Conservation (phyloP, 1,140 invertebrate genomes). For the Oryctes rhinoceros region DNA sequence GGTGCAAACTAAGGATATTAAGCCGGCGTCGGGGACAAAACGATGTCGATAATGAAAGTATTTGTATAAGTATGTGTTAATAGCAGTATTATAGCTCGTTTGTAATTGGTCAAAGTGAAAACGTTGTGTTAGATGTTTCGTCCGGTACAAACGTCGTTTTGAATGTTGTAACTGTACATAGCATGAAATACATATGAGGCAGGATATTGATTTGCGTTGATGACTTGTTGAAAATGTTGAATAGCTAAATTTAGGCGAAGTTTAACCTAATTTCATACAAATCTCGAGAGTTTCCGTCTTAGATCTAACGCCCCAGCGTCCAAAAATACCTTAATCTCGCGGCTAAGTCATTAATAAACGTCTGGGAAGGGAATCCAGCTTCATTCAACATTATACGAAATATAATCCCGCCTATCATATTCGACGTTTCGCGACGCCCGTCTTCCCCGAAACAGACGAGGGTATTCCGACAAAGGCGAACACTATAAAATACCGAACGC, state of each 20-base stretch:
- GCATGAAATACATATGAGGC: no score
- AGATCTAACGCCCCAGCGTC: not conserved
- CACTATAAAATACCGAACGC: no score
- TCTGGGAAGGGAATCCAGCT: not conserved
- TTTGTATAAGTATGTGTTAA: no score
- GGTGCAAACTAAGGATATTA: conserved; percentile 51
- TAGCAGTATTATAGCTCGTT: no score
- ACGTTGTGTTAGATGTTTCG: no score
- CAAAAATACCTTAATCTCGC: not conserved
- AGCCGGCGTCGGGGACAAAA: not conserved
- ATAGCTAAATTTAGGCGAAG: no score
- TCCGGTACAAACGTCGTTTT: no score
- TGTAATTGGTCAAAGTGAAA: no score
- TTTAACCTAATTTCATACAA: not conserved
- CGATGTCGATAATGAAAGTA: not conserved
- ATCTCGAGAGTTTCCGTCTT: not conserved
- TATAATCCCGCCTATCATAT: not conserved
- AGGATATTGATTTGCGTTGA: no score
- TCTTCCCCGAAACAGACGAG: not conserved
- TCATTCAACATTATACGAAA: not conserved
- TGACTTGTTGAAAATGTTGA: no score
- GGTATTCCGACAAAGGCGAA: no score
- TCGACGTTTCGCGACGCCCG: not conserved
- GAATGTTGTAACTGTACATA: no score
- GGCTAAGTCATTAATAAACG: not conserved